Percentiles rank a stretch among this genome's conserved stretches.
Conservation (phyloP, 2,888 invertebrate species). For the Drosophila putrida region DNA sequence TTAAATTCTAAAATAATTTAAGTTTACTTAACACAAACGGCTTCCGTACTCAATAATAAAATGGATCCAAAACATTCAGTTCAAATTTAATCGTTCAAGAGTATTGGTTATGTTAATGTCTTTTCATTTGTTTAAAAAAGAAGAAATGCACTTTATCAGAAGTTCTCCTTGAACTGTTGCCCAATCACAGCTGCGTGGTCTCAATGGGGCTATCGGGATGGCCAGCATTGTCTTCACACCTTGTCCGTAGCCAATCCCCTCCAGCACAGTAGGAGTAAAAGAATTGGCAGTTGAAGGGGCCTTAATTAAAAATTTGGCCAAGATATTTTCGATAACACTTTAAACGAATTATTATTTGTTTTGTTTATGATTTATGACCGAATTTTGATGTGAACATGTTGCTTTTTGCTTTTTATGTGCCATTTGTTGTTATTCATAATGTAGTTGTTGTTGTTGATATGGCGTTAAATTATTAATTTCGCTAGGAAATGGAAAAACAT, state of each 20-base stretch:
- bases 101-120: constrained; percentile 2
- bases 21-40: not conserved
- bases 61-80: not conserved
- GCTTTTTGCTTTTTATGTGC: constrained; percentile 63
- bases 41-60: not conserved
- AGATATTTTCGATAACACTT: constrained; percentile 11
- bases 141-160: constrained; percentile 26
- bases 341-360: constrained; percentile 35
- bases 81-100: not conserved
- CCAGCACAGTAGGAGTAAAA: constrained; percentile 13
- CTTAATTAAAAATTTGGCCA: constrained; percentile 46
- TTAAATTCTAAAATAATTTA: not conserved
- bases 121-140: not conserved
- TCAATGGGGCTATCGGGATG: constrained; percentile 25
- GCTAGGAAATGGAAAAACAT: constrained; percentile 53
- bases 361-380: constrained; percentile 69
- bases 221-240: constrained; percentile 35
- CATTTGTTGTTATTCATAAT: constrained; percentile 55
- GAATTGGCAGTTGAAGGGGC: constrained; percentile 28
- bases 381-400: constrained; percentile 73
- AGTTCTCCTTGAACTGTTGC: constrained; percentile 42
- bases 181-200: constrained; percentile 32
- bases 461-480: constrained; percentile 66
- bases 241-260: constrained; percentile 12
- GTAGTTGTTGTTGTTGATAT: constrained; percentile 40